A percentile compares a stretch with the other conserved stretches of the same genome.
Evolutionary conservation across 2,113 vertebrate species (phyloP).

Genomic region (Amphiprion percula): DNA sequence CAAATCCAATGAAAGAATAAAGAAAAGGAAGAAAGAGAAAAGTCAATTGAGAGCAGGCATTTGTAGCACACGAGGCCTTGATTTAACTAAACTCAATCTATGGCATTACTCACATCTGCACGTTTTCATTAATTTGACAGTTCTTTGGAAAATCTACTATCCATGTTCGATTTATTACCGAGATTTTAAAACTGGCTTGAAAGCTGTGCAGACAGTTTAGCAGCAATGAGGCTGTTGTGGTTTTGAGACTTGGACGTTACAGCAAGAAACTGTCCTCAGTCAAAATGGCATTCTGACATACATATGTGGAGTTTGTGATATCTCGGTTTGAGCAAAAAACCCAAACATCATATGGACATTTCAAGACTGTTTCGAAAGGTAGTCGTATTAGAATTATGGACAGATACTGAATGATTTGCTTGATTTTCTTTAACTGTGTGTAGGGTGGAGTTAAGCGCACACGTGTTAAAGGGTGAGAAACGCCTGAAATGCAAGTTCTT

Average conservation of each 20-base stretch:
- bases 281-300: neutral
- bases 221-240: conserved; percentile 9
- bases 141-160: conserved; percentile 36
- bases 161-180: conserved; percentile 14
- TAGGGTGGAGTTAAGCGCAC: neutral
- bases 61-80: neutral
- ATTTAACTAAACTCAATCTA: neutral
- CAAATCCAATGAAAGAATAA: neutral
- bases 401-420: too few species aligned
- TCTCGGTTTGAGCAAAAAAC: neutral
- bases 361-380: neutral
- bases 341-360: neutral
- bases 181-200: conserved; percentile 37
- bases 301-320: conserved; percentile 1
- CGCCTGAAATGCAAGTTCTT: neutral
- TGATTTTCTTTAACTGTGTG: too few species aligned
- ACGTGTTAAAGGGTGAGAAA: neutral
- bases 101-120: neutral
- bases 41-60: neutral
- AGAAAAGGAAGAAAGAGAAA: neutral
- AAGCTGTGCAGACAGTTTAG: conserved; percentile 31
- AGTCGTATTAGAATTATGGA: too few species aligned
- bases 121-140: conserved; percentile 37
- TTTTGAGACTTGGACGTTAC: conserved; percentile 30
- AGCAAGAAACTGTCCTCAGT: neutral